A percentile compares a stretch with the other conserved stretches of the same genome.
These are phyloP conservation scores for Turdus rufiventris DNA, from an alignment of 2,113 vertebrate genomes.

Conservation along the genomic window DNA sequence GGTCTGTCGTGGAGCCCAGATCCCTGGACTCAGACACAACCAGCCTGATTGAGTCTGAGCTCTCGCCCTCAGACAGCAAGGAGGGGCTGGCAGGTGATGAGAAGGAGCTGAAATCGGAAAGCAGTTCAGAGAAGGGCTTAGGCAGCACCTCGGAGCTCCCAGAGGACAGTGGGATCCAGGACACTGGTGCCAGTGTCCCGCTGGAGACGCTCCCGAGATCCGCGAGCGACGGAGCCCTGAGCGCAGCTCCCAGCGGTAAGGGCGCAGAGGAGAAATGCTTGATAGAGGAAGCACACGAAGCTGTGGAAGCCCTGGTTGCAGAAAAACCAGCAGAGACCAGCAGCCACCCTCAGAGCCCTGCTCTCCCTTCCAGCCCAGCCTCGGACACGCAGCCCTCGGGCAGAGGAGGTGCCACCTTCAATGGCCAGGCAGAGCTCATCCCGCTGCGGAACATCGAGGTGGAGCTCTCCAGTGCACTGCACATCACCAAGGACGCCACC, in stretches of 20 bases:
- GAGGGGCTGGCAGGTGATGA: slow-evolving; percentile 54
- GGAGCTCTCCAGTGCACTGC: slow-evolving; percentile 87
- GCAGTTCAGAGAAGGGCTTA: slow-evolving; percentile 46
- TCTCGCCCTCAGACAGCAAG: slow-evolving; percentile 72
- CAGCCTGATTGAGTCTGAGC: slow-evolving; percentile 87
- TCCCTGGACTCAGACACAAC: slow-evolving; percentile 87
- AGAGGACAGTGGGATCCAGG: slow-evolving; percentile 69
- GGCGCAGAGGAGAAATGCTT: slow-evolving; percentile 62
- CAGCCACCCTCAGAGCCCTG: not conserved
- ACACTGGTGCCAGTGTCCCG: not conserved
- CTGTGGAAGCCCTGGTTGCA: slow-evolving; percentile 74
- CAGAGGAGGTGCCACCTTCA: not conserved
- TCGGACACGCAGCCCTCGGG: not conserved
- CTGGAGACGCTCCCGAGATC: slow-evolving; percentile 34
- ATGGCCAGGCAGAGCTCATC: slow-evolving; percentile 65
- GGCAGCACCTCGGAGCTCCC: slow-evolving; percentile 37
- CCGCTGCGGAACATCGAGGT: slow-evolving; percentile 83
- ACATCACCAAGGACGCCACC: slow-evolving; percentile 88
- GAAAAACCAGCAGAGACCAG: slow-evolving; percentile 34
- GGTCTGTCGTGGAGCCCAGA: slow-evolving; percentile 62
- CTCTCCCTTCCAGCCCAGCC: slow-evolving; percentile 30
- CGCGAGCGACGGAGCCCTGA: slow-evolving; percentile 12
- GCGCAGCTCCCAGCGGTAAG: not conserved
- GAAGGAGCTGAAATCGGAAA: slow-evolving; percentile 57
- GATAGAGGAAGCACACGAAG: slow-evolving; percentile 84